phyloP scores from a whole-genome alignment of 2,797 vertebrate species.

The Periophthalmus magnuspinnatus region DNA sequence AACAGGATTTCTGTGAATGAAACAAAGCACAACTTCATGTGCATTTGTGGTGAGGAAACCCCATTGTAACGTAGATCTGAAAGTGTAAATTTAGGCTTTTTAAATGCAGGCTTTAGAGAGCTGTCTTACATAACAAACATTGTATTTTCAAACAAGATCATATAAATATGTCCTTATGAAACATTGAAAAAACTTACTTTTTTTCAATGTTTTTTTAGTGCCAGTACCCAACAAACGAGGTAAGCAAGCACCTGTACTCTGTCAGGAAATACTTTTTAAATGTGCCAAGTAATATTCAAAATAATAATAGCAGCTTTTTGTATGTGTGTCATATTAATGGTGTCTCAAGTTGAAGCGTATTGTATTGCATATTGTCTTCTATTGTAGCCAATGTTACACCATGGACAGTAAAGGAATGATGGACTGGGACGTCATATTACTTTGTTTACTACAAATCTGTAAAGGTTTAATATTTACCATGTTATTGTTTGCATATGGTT shows the following conservation, averaged over 20 bases:
- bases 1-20: too few species aligned
- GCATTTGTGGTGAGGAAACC: too few species aligned
- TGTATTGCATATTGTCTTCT: conserved; percentile 24
- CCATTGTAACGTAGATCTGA: too few species aligned
- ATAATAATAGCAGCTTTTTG: conserved; percentile 1
- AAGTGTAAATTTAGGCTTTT: not conserved
- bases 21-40: too few species aligned
- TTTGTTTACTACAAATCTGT: too few species aligned
- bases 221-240: conserved; percentile 74
- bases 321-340: conserved; percentile 33
- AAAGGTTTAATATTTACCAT: too few species aligned
- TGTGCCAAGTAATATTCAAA: not conserved
- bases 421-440: not conserved
- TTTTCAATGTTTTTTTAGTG: conserved; percentile 73
- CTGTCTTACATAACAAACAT: too few species aligned
- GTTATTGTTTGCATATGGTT: too few species aligned
- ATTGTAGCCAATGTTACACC: conserved; percentile 10
- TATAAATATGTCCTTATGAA: conserved; percentile 27
- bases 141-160: too few species aligned
- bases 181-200: conserved; percentile 56
- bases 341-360: conserved; percentile 31
- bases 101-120: not conserved
- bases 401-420: not conserved
- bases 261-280: conserved; percentile 5
- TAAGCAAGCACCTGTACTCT: conserved; percentile 57